Percentiles rank a stretch among this genome's conserved stretches.
Conservation (phyloP, 2,113 vertebrate species). For the Aythya baeri region DNA sequence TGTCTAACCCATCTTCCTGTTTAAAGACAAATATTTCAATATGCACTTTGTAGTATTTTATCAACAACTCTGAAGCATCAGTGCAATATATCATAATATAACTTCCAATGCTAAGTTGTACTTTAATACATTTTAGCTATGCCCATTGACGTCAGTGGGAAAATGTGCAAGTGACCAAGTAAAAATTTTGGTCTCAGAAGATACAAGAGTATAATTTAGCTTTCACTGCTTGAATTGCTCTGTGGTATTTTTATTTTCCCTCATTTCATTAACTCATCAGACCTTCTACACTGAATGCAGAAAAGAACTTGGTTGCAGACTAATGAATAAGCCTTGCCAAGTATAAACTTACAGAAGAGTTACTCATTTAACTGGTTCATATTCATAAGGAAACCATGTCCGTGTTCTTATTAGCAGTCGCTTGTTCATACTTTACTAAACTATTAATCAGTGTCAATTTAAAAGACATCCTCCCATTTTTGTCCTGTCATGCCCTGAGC, state of each 20-base stretch:
- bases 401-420: slow-evolving; percentile 10
- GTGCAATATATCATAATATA: neutral
- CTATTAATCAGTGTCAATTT: slow-evolving; percentile 37
- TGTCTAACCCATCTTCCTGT: neutral
- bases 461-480: slow-evolving; percentile 46
- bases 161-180: neutral
- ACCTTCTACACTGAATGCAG: neutral
- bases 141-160: neutral
- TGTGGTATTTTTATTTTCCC: slow-evolving; percentile 24
- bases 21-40: neutral
- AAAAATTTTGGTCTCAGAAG: slow-evolving; percentile 8
- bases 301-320: slow-evolving; percentile 1
- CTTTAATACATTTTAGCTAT: neutral
- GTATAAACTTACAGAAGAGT: slow-evolving; percentile 23
- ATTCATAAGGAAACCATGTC: slow-evolving; percentile 11
- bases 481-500: slow-evolving; percentile 1
- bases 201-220: slow-evolving; percentile 15
- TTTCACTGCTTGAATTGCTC: neutral
- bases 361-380: slow-evolving; percentile 43
- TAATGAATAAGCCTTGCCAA: slow-evolving; percentile 49
- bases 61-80: neutral
- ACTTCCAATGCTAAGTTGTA: neutral
- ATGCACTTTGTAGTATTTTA: neutral
- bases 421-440: slow-evolving; percentile 47
- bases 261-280: slow-evolving; percentile 16